Evolutionary conservation across 2,888 invertebrate genomes (phyloP).

Genomic region (Drosophila acutilabella): DNA sequence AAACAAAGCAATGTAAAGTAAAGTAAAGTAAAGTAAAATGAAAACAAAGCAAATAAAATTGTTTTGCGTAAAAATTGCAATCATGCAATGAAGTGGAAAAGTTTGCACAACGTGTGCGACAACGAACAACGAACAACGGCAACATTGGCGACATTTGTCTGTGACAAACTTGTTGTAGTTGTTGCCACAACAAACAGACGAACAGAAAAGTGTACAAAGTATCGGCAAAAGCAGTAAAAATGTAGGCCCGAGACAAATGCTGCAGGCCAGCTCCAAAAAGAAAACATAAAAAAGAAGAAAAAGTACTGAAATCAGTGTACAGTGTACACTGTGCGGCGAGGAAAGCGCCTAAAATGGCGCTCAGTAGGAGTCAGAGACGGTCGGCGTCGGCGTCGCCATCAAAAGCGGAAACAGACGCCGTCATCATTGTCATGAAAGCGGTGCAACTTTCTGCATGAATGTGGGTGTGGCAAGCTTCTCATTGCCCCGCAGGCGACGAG

Average conservation of each 20-base stretch:
- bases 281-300: conserved; percentile 5
- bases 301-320: conserved; percentile 27
- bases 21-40: conserved; percentile 27
- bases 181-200: conserved; percentile 56
- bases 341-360: conserved; percentile 63
- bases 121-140: conserved; percentile 3
- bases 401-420: conserved; percentile 76
- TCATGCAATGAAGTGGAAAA: conserved; percentile 78
- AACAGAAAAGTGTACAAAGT: conserved; percentile 57
- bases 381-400: conserved; percentile 36
- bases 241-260: conserved; percentile 67
- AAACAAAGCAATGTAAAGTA: conserved; percentile 25
- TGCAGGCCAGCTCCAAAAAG: conserved; percentile 33
- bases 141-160: conserved; percentile 60
- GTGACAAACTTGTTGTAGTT: conserved; percentile 51
- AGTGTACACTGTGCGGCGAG: conserved; percentile 8
- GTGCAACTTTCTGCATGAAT: conserved; percentile 54
- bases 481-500: conserved; percentile 58
- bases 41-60: conserved; percentile 75
- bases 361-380: not conserved
- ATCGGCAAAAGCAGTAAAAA: conserved; percentile 45
- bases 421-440: conserved; percentile 74
- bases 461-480: conserved; percentile 27
- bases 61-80: conserved; percentile 79
- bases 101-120: conserved; percentile 71